Conservation (phyloP, 2,797 vertebrate species). For the Leuciscus waleckii region DNA sequence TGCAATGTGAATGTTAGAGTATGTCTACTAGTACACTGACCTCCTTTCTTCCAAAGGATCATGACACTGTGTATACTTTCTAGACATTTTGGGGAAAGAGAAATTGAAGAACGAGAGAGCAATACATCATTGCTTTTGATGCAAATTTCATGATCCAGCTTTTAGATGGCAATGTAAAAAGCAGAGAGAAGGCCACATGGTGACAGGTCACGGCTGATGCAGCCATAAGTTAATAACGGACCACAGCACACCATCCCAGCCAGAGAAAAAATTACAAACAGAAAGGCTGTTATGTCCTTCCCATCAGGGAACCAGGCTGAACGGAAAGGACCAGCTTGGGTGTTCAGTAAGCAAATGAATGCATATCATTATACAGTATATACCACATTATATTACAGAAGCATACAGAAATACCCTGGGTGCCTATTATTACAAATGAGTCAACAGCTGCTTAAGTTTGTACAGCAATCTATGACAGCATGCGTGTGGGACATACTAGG, state of each 20-base stretch:
- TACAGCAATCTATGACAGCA: conserved; percentile 26
- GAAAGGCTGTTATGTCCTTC: conserved; percentile 28
- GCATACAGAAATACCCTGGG: conserved; percentile 10
- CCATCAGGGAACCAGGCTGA: conserved; percentile 20
- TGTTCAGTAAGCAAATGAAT: conserved; percentile 12
- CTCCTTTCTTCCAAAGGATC: neutral
- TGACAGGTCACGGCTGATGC: conserved; percentile 5
- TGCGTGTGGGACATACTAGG: conserved; percentile 55
- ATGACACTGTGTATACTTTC: neutral
- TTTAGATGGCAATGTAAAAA: conserved; percentile 33
- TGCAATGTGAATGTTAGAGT: neutral
- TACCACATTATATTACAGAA: neutral
- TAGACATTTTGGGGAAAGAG: neutral
- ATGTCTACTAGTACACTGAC: neutral
- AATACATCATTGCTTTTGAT: conserved; percentile 1
- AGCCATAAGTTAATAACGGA: conserved; percentile 40
- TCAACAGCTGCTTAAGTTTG: conserved; percentile 29
- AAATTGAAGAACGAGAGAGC: neutral
- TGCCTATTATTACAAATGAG: conserved; percentile 29
- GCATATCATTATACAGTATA: neutral
- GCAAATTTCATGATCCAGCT: conserved; percentile 13
- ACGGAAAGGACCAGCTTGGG: neutral
- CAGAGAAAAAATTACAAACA: neutral
- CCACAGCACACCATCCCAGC: conserved; percentile 18
- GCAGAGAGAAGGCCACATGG: conserved; percentile 23